Evolutionary conservation across 2,888 invertebrate species (phyloP).

Genomic region (Vanessa cardui): DNA sequence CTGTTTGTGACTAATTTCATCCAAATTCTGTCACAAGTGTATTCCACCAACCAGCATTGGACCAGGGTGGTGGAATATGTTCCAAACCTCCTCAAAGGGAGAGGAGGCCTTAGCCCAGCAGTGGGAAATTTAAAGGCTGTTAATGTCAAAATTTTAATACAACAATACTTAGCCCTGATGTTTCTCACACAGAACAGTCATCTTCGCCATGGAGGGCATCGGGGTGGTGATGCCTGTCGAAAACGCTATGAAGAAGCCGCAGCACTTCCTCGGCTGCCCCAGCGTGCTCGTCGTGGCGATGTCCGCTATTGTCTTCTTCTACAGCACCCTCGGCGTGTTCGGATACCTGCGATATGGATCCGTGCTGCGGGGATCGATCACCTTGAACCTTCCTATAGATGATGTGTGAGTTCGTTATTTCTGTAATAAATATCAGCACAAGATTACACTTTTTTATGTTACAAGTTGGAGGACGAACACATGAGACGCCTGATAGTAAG

Average conservation of each 20-base stretch:
- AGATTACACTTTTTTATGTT: not conserved
- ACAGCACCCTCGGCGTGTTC: conserved; percentile 92
- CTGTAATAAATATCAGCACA: not conserved
- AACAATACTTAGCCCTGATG: not conserved
- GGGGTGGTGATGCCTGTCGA: conserved; percentile 96
- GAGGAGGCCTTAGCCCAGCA: no score
- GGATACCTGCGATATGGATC: conserved; percentile 94
- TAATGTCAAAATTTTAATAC: no score
- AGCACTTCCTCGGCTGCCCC: conserved; percentile 89
- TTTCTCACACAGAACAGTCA: conserved; percentile 87
- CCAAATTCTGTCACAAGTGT: no score
- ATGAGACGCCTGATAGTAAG: no score
- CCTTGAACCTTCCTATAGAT: conserved; percentile 90
- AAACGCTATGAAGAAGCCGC: conserved; percentile 93
- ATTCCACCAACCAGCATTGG: no score
- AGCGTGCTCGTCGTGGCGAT: conserved; percentile 95
- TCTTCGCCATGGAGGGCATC: conserved; percentile 98
- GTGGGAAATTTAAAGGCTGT: no score
- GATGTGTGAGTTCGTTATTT: conserved; percentile 75
- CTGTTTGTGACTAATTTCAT: no score
- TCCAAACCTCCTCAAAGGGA: no score
- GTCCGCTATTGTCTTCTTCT: conserved; percentile 89
- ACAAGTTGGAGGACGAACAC: no score
- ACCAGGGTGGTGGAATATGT: no score
- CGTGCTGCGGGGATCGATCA: conserved; percentile 88